Evolutionary conservation across 2,113 vertebrate species (phyloP).

Genomic region (Centropristis striata): DNA sequence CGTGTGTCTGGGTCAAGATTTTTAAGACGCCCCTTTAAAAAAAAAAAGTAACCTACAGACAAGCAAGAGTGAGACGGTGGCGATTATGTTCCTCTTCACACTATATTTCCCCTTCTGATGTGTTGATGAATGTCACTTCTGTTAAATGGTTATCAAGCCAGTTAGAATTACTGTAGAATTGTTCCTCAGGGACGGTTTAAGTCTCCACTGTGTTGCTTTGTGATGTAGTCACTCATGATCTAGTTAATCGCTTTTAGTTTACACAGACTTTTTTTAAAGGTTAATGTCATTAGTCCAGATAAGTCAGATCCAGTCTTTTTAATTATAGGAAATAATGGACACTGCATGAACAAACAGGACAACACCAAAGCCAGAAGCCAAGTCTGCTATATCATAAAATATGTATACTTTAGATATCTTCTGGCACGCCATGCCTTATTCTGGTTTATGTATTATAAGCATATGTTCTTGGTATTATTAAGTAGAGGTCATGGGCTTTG

Average conservation of each 20-base stretch:
- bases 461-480: constrained; percentile 26
- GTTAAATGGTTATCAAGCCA: constrained; percentile 63
- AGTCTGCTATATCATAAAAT: background rate
- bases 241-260: constrained; percentile 49
- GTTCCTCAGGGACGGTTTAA: constrained; percentile 46
- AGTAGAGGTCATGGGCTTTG: constrained; percentile 18
- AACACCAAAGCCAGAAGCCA: background rate
- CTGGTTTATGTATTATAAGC: background rate
- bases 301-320: constrained; percentile 37
- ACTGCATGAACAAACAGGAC: background rate
- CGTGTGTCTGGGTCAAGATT: constrained; percentile 74
- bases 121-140: constrained; percentile 76
- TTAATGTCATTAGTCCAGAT: constrained; percentile 31
- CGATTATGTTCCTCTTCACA: constrained; percentile 67
- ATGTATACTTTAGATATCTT: background rate
- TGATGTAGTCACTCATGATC: constrained; percentile 45
- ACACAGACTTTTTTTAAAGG: constrained; percentile 16
- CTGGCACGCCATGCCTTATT: background rate
- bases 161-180: constrained; percentile 52
- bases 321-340: constrained; percentile 22
- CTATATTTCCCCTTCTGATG: constrained; percentile 61
- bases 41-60: constrained; percentile 57
- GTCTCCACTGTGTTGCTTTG: constrained; percentile 30
- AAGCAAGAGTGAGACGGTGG: constrained; percentile 44
- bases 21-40: constrained; percentile 44